Percentiles rank a stretch among this genome's conserved stretches.
phyloP scores from a whole-genome alignment of 2,113 vertebrate genomes.

The Laterallus jamaicensis region DNA sequence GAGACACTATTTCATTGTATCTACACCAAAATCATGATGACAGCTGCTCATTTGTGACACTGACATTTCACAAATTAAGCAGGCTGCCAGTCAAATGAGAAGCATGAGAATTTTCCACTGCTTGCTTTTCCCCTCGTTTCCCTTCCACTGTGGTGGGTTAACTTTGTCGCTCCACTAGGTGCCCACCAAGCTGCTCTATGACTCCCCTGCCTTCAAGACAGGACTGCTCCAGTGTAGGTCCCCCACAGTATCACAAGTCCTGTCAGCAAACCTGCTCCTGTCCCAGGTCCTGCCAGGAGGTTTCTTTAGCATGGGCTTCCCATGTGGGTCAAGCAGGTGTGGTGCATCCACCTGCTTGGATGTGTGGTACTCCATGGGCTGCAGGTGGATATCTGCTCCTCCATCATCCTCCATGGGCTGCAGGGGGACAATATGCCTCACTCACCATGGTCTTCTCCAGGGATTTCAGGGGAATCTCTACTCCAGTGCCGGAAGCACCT shows the following conservation, averaged over 20 bases:
- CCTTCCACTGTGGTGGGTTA: not conserved
- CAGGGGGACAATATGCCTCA: not conserved
- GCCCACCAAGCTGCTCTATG: not conserved
- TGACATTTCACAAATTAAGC: not conserved
- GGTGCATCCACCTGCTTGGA: no score
- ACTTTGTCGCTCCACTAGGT: not conserved
- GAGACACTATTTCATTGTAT: not conserved
- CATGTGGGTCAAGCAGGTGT: no score
- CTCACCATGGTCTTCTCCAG: not conserved
- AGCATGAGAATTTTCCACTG: not conserved
- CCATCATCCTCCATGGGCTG: not conserved
- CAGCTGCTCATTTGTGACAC: not conserved
- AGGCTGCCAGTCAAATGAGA: not conserved
- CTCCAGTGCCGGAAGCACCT: not conserved
- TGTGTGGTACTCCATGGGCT: rapidly evolving
- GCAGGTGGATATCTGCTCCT: not conserved
- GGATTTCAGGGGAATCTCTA: not conserved
- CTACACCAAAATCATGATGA: not conserved
- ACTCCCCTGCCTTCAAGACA: not conserved
- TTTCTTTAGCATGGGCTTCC: not conserved
- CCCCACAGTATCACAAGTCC: rapidly evolving
- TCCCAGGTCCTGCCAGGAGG: no score
- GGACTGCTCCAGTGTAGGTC: not conserved
- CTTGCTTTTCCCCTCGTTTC: not conserved
- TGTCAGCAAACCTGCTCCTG: not conserved